phyloP scores from a whole-genome alignment of 2,888 invertebrate species.

The Shargacucullia verbasci region DNA sequence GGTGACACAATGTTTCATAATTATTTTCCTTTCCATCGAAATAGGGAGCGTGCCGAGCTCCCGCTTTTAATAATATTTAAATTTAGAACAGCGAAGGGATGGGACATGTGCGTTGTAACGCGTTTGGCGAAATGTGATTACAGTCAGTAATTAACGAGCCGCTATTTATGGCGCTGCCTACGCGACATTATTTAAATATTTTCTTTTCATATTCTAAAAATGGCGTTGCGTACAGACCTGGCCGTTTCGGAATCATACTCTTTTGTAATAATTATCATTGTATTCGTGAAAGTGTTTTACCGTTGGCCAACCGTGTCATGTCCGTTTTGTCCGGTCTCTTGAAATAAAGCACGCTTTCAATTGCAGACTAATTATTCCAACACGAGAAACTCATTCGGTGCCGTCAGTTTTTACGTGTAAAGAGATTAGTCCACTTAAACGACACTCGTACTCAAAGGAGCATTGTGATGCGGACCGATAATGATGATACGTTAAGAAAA shows the following conservation, averaged over 20 bases:
- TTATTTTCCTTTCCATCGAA: slow-evolving; percentile 82
- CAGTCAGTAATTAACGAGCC: slow-evolving; percentile 86
- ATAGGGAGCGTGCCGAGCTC: slow-evolving; percentile 82
- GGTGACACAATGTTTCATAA: slow-evolving; percentile 76
- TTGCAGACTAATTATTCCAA: slow-evolving; percentile 88
- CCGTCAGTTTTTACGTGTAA: slow-evolving; percentile 85
- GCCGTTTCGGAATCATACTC: slow-evolving; percentile 74
- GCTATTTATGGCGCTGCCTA: slow-evolving; percentile 79
- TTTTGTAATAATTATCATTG: slow-evolving; percentile 81
- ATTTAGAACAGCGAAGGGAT: slow-evolving; percentile 88
- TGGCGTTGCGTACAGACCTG: slow-evolving; percentile 54
- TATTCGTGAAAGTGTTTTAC: slow-evolving; percentile 87
- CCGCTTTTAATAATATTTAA: slow-evolving; percentile 86
- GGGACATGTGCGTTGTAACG: slow-evolving; percentile 88
- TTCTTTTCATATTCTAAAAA: slow-evolving; percentile 74
- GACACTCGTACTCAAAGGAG: slow-evolving; percentile 78
- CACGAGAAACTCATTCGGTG: slow-evolving; percentile 87
- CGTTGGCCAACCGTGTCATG: slow-evolving; percentile 85
- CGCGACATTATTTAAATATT: slow-evolving; percentile 62
- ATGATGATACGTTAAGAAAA: slow-evolving; percentile 87
- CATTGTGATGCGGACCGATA: slow-evolving; percentile 82
- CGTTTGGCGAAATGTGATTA: slow-evolving; percentile 89
- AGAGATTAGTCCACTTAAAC: slow-evolving; percentile 87
- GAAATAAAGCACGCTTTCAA: slow-evolving; percentile 88
- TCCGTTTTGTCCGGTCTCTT: slow-evolving; percentile 84